phyloP scores from a whole-genome alignment of 2,797 vertebrate species.

The Bovichtus diacanthus region DNA sequence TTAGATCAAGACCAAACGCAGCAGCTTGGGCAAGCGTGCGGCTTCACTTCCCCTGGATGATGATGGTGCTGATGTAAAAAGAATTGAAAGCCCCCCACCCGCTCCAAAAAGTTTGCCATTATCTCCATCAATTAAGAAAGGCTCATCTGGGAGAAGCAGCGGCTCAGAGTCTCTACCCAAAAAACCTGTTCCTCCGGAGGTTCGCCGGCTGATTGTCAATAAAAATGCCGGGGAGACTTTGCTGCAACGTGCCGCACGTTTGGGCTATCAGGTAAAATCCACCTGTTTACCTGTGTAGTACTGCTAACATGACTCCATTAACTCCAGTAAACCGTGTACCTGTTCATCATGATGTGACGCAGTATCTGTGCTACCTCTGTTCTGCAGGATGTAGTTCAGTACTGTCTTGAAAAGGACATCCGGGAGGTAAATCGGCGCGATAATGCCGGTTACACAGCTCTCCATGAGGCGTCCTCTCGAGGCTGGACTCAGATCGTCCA shows the following conservation, averaged over 20 bases:
- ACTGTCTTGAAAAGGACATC: conserved; percentile 96
- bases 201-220: conserved; percentile 96
- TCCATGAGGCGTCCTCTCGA: conserved; percentile 95
- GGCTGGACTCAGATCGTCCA: conserved; percentile 96
- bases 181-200: conserved; percentile 91
- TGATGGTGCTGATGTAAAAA: conserved; percentile 76
- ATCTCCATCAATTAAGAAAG: conserved; percentile 80
- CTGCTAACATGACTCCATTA: not conserved
- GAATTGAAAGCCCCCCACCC: conserved; percentile 79
- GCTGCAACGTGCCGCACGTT: conserved; percentile 93
- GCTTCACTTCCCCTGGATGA: conserved; percentile 74
- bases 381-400: conserved; percentile 94
- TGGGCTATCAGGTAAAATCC: conserved; percentile 93
- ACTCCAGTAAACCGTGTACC: not conserved
- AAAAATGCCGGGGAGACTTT: conserved; percentile 98
- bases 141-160: conserved; percentile 76
- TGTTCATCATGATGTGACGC: not conserved
- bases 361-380: not conserved
- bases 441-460: conserved; percentile 97
- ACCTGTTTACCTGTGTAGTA: not conserved
- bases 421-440: conserved; percentile 96
- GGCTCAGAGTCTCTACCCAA: conserved; percentile 80
- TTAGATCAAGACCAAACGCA: conserved; percentile 87
- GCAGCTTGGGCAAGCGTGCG: conserved; percentile 83
- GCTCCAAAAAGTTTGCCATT: conserved; percentile 76